Conservation (phyloP, 1,140 invertebrate species). For the Holcopasites calliopsidis region DNA sequence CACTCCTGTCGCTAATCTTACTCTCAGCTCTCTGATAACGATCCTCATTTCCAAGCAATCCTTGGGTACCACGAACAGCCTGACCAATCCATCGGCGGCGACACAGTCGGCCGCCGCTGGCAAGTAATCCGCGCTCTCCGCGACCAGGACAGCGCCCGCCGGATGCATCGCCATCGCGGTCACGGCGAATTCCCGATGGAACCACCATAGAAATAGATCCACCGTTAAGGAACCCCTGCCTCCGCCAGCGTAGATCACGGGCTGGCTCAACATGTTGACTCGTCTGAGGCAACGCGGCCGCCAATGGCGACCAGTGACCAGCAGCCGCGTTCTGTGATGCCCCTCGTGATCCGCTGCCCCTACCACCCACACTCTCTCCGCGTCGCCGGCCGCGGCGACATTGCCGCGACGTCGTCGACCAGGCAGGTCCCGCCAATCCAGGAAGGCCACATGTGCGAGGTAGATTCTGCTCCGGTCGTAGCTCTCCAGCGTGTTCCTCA, state of each 20-base stretch:
- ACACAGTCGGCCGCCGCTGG: conserved; percentile 74
- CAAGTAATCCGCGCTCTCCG: conserved; percentile 74
- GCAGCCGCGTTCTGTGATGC: conserved; percentile 77
- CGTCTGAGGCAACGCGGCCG: conserved; percentile 77
- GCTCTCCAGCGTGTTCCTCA: conserved; percentile 67
- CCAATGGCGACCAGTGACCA: conserved; percentile 79
- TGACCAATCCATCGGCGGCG: conserved; percentile 73
- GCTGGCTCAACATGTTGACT: conserved; percentile 81
- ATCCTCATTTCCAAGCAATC: conserved; percentile 70
- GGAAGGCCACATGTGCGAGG: conserved; percentile 75
- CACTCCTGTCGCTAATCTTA: conserved; percentile 73
- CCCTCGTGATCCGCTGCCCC: conserved; percentile 79
- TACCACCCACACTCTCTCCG: conserved; percentile 78
- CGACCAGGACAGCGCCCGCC: conserved; percentile 76
- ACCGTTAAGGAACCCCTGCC: conserved; percentile 77
- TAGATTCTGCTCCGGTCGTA: conserved; percentile 78
- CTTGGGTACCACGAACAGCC: conserved; percentile 70
- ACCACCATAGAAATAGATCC: conserved; percentile 81
- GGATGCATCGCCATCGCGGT: conserved; percentile 79
- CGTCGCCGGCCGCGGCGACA: conserved; percentile 18
- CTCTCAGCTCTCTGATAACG: conserved; percentile 75
- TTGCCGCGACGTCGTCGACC: conserved; percentile 61
- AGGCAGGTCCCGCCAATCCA: conserved; percentile 79
- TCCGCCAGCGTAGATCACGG: conserved; percentile 81
- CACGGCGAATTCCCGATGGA: conserved; percentile 79